Percentiles rank a stretch among this genome's conserved stretches.
Conservation (phyloP, 23 tunicate species). For the Corella eumyota region DNA sequence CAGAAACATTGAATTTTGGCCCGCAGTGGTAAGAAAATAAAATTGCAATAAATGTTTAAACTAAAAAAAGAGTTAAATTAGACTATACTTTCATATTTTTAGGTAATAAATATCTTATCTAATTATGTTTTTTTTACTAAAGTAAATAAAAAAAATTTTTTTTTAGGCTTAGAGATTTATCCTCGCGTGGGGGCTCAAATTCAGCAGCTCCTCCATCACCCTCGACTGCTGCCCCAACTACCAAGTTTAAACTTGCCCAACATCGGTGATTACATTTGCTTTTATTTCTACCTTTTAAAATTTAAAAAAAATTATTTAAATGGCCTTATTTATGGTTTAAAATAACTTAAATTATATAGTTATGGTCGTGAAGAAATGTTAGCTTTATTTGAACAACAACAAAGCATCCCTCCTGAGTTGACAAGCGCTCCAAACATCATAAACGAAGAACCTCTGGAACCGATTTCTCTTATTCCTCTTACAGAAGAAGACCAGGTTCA, state of each 20-base stretch:
- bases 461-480: constrained; percentile 55
- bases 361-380: constrained; percentile 93
- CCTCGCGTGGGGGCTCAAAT: constrained; percentile 38
- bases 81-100: background rate
- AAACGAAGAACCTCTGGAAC: constrained; percentile 32
- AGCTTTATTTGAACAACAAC: constrained; percentile 40
- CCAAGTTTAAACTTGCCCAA: constrained; percentile 77
- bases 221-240: constrained; percentile 19
- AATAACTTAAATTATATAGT: too few species aligned
- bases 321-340: too few species aligned
- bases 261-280: constrained; percentile 29
- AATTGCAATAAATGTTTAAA: background rate
- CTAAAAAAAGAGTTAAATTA: background rate
- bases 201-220: constrained; percentile 17
- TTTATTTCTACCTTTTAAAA: background rate
- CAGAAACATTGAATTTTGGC: constrained; percentile 88
- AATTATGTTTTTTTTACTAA: background rate
- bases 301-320: too few species aligned
- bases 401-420: constrained; percentile 53
- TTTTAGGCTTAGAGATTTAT: constrained; percentile 71
- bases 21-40: constrained; percentile 70
- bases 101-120: background rate
- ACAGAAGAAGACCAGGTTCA: constrained; percentile 62
- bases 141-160: too few species aligned
- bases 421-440: constrained; percentile 51